phyloP scores from a whole-genome alignment of 2,113 vertebrate species.

The Peromyscus maniculatus region DNA sequence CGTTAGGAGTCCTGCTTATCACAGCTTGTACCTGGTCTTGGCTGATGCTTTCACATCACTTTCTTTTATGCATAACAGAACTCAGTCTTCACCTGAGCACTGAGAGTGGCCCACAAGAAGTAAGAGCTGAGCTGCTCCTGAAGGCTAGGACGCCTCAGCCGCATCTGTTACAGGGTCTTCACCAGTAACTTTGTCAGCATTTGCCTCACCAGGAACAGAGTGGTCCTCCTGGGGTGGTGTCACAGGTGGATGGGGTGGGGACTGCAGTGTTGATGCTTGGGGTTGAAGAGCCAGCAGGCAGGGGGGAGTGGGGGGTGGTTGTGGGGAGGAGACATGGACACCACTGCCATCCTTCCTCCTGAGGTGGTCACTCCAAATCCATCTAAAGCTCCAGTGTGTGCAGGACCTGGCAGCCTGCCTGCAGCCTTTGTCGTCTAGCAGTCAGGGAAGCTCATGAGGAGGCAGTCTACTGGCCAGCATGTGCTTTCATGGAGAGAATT shows the following conservation, averaged over 20 bases:
- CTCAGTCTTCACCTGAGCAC: neutral
- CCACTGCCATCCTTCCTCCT: neutral
- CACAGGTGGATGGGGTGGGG: neutral
- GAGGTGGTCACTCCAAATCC: neutral
- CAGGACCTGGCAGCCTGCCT: neutral
- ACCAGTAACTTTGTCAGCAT: neutral
- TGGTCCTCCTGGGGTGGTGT: neutral
- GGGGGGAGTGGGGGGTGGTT: neutral
- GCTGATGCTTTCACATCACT: constrained; percentile 39
- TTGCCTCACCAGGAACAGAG: neutral
- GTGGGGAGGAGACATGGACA: neutral
- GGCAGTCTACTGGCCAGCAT: neutral
- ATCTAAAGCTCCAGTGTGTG: neutral
- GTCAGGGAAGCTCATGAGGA: neutral
- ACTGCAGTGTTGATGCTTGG: neutral
- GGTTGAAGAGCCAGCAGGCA: neutral
- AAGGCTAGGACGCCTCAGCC: neutral
- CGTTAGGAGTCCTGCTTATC: constrained; percentile 33
- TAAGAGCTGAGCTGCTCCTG: neutral
- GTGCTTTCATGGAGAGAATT: constrained; percentile 23
- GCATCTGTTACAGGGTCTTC: neutral
- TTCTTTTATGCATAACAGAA: neutral
- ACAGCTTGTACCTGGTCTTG: constrained; percentile 44
- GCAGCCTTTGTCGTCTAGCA: neutral
- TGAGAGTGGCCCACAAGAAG: neutral